These are phyloP conservation scores for Smutsia gigantea DNA, from an alignment of 2,797 vertebrate species.

Conservation along the genomic window DNA sequence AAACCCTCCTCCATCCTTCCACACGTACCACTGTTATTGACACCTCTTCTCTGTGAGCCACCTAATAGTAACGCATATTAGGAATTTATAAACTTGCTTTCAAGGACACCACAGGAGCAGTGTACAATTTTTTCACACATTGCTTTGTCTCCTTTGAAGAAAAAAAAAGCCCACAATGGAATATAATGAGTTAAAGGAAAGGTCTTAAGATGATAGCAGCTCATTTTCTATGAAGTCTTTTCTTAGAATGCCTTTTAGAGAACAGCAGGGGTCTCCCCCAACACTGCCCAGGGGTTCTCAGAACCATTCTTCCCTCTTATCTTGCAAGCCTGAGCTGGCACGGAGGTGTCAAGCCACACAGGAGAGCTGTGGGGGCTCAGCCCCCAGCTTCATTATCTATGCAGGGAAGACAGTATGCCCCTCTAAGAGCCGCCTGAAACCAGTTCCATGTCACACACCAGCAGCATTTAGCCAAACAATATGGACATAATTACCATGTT, in stretches of 20 bases:
- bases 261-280: constrained; percentile 44
- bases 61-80: constrained; percentile 49
- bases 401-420: background rate
- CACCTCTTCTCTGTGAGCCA: constrained; percentile 37
- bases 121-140: constrained; percentile 40
- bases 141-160: constrained; percentile 45
- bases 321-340: background rate
- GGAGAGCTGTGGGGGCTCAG: background rate
- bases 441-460: background rate
- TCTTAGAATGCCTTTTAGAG: constrained; percentile 64
- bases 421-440: background rate
- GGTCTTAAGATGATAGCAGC: constrained; percentile 57
- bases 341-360: background rate
- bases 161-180: constrained; percentile 35
- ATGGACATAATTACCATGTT: background rate
- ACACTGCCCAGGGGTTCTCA: constrained; percentile 53
- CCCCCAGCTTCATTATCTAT: constrained; percentile 8
- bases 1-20: background rate
- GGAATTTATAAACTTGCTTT: constrained; percentile 66
- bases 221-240: constrained; percentile 73
- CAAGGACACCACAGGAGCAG: constrained; percentile 56
- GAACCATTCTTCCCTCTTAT: constrained; percentile 47
- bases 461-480: constrained; percentile 31
- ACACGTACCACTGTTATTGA: constrained; percentile 34
- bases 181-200: constrained; percentile 61